Evolutionary conservation across 1,140 invertebrate genomes (phyloP).

Genomic region (Meloidogyne chitwoodi): DNA sequence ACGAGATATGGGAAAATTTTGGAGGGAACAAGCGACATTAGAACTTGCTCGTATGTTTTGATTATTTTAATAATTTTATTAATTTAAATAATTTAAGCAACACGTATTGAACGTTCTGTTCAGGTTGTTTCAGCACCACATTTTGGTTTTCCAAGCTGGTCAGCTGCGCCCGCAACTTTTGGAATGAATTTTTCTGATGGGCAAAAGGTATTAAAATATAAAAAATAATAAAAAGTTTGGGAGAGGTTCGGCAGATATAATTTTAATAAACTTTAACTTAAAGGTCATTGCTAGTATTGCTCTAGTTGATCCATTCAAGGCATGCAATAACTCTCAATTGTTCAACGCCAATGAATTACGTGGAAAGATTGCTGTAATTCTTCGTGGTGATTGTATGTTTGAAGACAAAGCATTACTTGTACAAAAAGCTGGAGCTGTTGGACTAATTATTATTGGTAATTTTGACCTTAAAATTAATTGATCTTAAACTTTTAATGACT

Average conservation of each 20-base stretch:
- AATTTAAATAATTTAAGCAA: conserved; percentile 2
- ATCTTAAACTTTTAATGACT: no score
- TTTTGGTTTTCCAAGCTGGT: conserved; percentile 63
- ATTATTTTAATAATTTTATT: not conserved
- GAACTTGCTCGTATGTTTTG: conserved; percentile 63
- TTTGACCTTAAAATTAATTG: not conserved
- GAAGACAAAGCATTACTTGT: conserved; percentile 78
- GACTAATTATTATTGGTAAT: conserved; percentile 74
- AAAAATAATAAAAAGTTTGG: conserved; percentile 14
- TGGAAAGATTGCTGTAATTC: conserved; percentile 77
- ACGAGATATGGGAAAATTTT: conserved; percentile 82
- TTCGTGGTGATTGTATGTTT: conserved; percentile 88
- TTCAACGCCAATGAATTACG: conserved; percentile 67
- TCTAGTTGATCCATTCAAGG: conserved; percentile 69
- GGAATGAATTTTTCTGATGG: conserved; percentile 69
- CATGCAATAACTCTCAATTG: conserved; percentile 67
- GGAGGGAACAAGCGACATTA: not conserved
- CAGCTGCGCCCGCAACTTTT: conserved; percentile 86
- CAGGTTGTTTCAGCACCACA: conserved; percentile 36
- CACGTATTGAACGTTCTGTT: conserved; percentile 26
- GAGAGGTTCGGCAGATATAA: no score
- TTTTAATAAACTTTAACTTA: no score
- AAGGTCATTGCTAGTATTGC: conserved; percentile 65
- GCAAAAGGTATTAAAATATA: conserved; percentile 31
- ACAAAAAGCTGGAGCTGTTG: conserved; percentile 77